Evolutionary conservation across 2,888 invertebrate genomes (phyloP), one percentile per base, ranked within the genome.

Genomic region (Lasioglossum leucozonium): DNA sequence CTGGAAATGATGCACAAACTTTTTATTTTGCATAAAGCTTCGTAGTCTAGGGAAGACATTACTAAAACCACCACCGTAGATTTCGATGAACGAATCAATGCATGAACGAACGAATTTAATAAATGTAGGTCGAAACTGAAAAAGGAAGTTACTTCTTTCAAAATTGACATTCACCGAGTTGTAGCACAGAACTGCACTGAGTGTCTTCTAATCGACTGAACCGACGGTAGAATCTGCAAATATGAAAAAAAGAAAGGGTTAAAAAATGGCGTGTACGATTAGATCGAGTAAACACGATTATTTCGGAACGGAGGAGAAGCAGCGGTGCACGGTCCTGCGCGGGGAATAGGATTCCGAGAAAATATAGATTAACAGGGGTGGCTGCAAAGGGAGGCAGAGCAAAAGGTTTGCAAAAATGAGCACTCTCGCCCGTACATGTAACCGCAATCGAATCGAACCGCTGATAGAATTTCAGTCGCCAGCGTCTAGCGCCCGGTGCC

Each of bases 381-480:
- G 34, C 34, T 37, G 67, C 4, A 37, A n/a, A 67, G n/a, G 40
- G 11, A 22, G 37, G 22, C 22, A 11, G 22, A 8, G 69, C 69
- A 37, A 40, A 69, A 69, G 69, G 69, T 37, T 69, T 40, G 40
- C 40, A 69, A 69, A 69, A 37, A 69, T 40, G 40, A 40, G 69
- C 40, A 69, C 44, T 72, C 44, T 18, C 71, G n/a, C n/a, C 26
- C n/a, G 42, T 42, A 71, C 26, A 76, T 80, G 34, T 71, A 81
- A 81, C 76, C 77, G 80, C 77, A 62, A 81, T 77, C 71, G 77
- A 81, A 72, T 77, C 76, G 58, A 37, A n/a, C 58, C 37, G 71
- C 30, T 77, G 77, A 72, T 72, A 65, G 71, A 76, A 80, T 80
- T 77, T 72, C 72, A 72, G 72, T 77, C 51, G 65, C 30, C 69